Evolutionary conservation across 2,113 vertebrate species (phyloP).

Genomic region (Parus major): DNA sequence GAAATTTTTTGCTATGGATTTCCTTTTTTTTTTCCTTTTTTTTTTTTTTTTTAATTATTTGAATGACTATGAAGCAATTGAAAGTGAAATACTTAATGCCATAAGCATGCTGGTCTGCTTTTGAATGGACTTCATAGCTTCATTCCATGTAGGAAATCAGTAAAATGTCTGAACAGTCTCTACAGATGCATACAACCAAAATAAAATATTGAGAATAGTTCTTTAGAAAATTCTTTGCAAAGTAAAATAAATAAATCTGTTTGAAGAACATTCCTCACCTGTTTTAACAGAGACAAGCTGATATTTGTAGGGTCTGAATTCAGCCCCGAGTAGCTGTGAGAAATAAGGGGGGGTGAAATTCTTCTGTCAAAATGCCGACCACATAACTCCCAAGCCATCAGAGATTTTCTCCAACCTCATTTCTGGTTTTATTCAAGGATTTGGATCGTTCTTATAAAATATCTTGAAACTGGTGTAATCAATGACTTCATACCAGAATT

Average conservation of each 20-base stretch:
- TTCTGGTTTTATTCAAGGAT: not conserved
- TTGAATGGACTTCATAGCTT: not conserved
- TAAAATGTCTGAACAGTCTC: not conserved
- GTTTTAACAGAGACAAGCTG: constrained; percentile 23
- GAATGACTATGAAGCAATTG: not conserved
- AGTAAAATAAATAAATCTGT: not conserved
- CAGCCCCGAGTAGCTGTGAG: not conserved
- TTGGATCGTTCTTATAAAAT: not conserved
- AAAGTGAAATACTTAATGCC: not conserved
- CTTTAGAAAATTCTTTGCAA: not conserved
- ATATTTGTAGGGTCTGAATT: not conserved
- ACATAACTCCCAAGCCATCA: not conserved
- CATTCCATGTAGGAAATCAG: not conserved
- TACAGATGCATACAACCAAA: not conserved
- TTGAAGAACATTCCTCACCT: not conserved
- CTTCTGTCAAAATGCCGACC: not conserved
- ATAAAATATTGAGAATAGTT: not conserved
- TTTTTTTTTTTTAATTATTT: not conserved
- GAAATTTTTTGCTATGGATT: not conserved
- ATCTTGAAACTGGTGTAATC: not conserved
- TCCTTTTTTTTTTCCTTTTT: not conserved
- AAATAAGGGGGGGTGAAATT: not conserved
- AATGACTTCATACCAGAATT: not conserved
- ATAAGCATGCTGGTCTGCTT: not conserved
- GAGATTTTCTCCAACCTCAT: not conserved